Percentiles rank a stretch among this genome's conserved stretches.
Conservation (phyloP, 2,888 invertebrate species). For the Acronicta alni region DNA sequence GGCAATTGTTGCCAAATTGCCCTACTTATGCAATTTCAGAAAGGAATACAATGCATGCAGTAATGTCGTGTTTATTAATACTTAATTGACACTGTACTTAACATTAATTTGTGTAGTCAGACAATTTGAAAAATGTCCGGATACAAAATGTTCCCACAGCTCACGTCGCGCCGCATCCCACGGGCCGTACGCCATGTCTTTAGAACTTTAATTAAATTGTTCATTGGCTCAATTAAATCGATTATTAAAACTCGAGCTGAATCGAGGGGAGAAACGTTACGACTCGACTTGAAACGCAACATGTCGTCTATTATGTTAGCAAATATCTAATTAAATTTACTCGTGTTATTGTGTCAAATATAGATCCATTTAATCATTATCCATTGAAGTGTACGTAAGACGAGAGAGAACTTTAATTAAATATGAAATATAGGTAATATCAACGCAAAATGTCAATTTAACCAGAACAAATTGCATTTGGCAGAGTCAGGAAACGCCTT, state of each 20-base stretch:
- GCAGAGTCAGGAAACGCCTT: conserved; percentile 43
- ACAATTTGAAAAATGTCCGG: conserved; percentile 45
- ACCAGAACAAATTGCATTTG: conserved; percentile 52
- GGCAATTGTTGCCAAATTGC: no score
- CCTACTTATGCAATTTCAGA: no score
- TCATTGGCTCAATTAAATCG: conserved; percentile 87
- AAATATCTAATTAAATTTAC: conserved; percentile 44
- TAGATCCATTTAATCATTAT: conserved; percentile 16
- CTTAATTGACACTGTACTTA: neutral
- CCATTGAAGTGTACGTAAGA: conserved; percentile 17
- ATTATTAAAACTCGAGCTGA: conserved; percentile 73
- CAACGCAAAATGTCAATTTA: conserved; percentile 32
- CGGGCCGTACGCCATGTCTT: conserved; percentile 74
- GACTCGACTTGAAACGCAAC: conserved; percentile 53
- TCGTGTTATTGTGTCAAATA: conserved; percentile 30
- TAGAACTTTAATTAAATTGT: conserved; percentile 87
- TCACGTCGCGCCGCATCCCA: conserved; percentile 67
- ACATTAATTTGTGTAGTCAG: conserved; percentile 1
- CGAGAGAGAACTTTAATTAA: conserved; percentile 26
- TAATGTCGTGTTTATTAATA: neutral
- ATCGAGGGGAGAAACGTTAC: conserved; percentile 60
- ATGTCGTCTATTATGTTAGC: conserved; percentile 36
- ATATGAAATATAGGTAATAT: conserved; percentile 34
- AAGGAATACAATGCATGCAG: no score
- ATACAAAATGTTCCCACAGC: conserved; percentile 50